Conservation (phyloP, 1,140 invertebrate genomes). For the Aethina tumida region DNA sequence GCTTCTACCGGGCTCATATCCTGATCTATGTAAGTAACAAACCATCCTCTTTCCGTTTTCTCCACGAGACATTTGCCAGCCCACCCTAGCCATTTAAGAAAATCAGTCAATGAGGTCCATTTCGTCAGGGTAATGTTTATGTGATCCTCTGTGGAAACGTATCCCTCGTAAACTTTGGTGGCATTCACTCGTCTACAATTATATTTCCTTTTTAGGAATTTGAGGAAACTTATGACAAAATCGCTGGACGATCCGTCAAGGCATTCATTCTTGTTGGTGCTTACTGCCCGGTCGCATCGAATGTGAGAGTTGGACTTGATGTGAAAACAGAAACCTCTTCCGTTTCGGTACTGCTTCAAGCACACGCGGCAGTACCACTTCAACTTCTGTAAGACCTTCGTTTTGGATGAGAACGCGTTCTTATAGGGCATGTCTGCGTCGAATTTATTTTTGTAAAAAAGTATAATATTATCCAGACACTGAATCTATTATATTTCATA, state of each 20-base stretch:
- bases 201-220: constrained; percentile 77
- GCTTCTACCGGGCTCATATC: constrained; percentile 86
- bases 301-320: constrained; percentile 97
- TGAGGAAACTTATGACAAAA: constrained; percentile 77
- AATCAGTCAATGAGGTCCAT: constrained; percentile 93
- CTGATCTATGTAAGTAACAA: constrained; percentile 89
- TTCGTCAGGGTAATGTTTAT: constrained; percentile 97
- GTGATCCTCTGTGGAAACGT: constrained; percentile 87
- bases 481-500: no score
- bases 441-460: no score
- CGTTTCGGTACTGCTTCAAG: constrained; percentile 97
- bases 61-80: constrained; percentile 90
- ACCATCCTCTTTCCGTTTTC: constrained; percentile 98
- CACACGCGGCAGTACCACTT: constrained; percentile 99
- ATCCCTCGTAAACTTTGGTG: constrained; percentile 97
- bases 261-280: constrained; percentile 86
- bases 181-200: constrained; percentile 89
- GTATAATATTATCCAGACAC: no score
- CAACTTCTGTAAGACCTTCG: no score
- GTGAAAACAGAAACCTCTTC: constrained; percentile 99
- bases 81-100: constrained; percentile 88
- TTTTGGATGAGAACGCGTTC: no score
- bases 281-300: constrained; percentile 88
- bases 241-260: constrained; percentile 87
- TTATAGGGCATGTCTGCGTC: no score